These are phyloP conservation scores for Acronicta aceris DNA, from an alignment of 2,888 invertebrate genomes.

Conservation along the genomic window DNA sequence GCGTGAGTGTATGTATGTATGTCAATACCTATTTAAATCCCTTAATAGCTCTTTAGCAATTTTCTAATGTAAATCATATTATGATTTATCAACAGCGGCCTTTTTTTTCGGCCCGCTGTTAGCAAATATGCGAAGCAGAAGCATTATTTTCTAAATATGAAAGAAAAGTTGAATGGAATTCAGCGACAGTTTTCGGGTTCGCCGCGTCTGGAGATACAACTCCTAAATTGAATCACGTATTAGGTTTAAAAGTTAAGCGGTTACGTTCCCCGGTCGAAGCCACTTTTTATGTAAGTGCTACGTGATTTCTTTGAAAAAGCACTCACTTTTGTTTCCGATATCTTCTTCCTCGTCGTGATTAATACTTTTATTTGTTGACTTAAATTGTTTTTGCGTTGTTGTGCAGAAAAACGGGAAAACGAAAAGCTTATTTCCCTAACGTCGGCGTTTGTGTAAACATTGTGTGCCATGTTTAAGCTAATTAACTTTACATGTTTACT, in stretches of 20 bases:
- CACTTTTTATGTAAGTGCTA: slow-evolving; percentile 83
- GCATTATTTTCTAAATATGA: slow-evolving; percentile 76
- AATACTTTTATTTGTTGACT: slow-evolving; percentile 76
- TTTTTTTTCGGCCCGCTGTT: slow-evolving; percentile 47
- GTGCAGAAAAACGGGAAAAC: slow-evolving; percentile 51
- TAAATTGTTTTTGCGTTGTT: slow-evolving; percentile 68
- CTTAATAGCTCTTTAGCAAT: no score
- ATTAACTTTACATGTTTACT: slow-evolving; percentile 55
- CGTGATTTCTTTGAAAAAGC: slow-evolving; percentile 80
- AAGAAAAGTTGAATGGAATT: slow-evolving; percentile 80
- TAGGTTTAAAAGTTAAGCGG: slow-evolving; percentile 88
- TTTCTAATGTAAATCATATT: no score
- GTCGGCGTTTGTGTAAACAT: slow-evolving; percentile 42
- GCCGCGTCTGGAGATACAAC: slow-evolving; percentile 77
- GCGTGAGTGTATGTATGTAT: no score
- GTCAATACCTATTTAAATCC: no score
- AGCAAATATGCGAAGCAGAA: slow-evolving; percentile 60
- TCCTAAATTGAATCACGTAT: slow-evolving; percentile 88
- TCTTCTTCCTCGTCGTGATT: slow-evolving; percentile 73
- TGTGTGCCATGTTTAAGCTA: slow-evolving; percentile 47
- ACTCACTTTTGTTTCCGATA: slow-evolving; percentile 75
- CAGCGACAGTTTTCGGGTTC: slow-evolving; percentile 80
- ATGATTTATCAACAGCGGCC: no score
- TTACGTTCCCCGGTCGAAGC: slow-evolving; percentile 82
- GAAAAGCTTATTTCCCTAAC: slow-evolving; percentile 50